Evolutionary conservation across 2,113 vertebrate species (phyloP).

Genomic region (Pseudonaja textilis): DNA sequence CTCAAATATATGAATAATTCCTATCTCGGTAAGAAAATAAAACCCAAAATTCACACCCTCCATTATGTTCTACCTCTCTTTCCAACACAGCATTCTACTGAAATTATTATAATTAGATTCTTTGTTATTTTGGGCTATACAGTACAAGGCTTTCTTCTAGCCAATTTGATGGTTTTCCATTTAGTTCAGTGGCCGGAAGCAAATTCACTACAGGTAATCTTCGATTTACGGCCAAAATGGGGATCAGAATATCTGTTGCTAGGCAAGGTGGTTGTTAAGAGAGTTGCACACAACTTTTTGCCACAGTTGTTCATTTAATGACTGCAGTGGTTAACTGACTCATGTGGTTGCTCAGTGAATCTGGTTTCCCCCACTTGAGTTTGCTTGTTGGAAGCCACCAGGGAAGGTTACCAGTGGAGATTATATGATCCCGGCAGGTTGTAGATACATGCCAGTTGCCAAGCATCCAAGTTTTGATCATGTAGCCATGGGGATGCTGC

Average conservation of each 20-base stretch:
- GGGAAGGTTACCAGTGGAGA: not conserved
- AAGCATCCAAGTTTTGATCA: too few relatives aligned
- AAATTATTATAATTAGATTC: not conserved
- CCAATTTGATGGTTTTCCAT: not conserved
- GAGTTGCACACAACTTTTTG: too few relatives aligned
- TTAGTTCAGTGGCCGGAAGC: not conserved
- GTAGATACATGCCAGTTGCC: too few relatives aligned
- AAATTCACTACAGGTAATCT: not conserved
- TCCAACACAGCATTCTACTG: not conserved
- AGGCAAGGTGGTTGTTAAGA: not conserved
- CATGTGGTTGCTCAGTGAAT: not conserved
- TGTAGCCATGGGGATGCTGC: too few relatives aligned
- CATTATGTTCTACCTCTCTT: too few relatives aligned
- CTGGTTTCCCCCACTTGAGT: not conserved
- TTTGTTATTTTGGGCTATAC: not conserved
- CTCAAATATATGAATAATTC: conserved; percentile 54
- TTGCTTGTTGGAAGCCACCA: not conserved
- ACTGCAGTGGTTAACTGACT: not conserved
- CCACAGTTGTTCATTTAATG: not conserved
- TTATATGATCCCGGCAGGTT: too few relatives aligned
- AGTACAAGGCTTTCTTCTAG: not conserved
- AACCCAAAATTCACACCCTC: not conserved
- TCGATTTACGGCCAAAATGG: not conserved
- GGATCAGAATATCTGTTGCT: not conserved
- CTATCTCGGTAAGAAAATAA: conserved; percentile 59